Percentiles rank a stretch among this genome's conserved stretches.
phyloP scores from a whole-genome alignment of 2,113 vertebrate species.

The Myanophis thanlyinensis region DNA sequence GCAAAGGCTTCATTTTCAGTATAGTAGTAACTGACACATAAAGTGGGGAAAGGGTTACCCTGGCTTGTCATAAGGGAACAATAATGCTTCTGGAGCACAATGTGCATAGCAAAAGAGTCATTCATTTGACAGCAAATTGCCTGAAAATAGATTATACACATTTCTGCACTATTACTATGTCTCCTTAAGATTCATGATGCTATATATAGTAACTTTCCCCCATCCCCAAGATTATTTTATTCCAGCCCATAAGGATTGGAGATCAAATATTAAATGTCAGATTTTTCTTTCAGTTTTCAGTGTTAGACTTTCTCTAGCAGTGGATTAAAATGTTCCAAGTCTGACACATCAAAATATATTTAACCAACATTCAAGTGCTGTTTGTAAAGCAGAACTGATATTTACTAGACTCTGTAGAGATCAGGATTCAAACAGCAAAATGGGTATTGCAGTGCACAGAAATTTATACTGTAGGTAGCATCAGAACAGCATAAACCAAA shows the following conservation, averaged over 20 bases:
- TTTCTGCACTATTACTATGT: slow-evolving; percentile 46
- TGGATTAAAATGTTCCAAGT: slow-evolving; percentile 34
- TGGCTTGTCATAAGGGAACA: slow-evolving; percentile 4
- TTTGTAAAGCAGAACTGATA: slow-evolving; percentile 14
- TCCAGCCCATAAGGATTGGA: slow-evolving; percentile 45
- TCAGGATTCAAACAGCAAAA: not conserved
- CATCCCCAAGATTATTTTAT: slow-evolving; percentile 54
- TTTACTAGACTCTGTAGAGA: not conserved
- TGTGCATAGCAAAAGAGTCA: slow-evolving; percentile 37
- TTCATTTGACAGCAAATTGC: slow-evolving; percentile 44
- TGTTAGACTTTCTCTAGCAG: slow-evolving; percentile 37
- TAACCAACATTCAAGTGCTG: slow-evolving; percentile 8
- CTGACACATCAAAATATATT: slow-evolving; percentile 7
- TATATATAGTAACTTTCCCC: slow-evolving; percentile 52
- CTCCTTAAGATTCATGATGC: slow-evolving; percentile 53
- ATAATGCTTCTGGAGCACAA: rapidly evolving
- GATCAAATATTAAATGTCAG: slow-evolving; percentile 42
- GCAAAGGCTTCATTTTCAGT: not conserved
- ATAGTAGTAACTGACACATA: not conserved
- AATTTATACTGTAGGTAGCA: not conserved
- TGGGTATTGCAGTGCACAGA: not conserved
- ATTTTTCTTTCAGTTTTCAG: slow-evolving; percentile 28
- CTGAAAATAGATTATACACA: slow-evolving; percentile 42
- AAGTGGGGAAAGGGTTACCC: not conserved
- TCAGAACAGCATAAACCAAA: not conserved